These are phyloP conservation scores for Sebastes umbrosus DNA, from an alignment of 2,797 vertebrate species.

Conservation along the genomic window DNA sequence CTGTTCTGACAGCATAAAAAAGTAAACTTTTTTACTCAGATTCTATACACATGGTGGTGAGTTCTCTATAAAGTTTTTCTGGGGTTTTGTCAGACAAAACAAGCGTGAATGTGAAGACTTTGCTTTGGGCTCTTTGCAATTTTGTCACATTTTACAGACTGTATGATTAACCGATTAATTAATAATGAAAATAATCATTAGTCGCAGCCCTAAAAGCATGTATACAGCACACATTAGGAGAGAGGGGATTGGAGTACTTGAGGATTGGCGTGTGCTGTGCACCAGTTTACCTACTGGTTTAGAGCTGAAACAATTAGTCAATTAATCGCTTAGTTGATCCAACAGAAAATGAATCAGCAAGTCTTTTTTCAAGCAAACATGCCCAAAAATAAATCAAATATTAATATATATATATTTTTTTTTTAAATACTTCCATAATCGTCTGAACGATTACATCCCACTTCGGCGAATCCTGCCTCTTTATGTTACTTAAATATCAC, in stretches of 20 bases:
- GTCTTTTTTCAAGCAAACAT: background rate
- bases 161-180: background rate
- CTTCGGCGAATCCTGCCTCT: background rate
- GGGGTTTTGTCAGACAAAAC: background rate
- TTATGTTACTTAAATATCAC: background rate
- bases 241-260: background rate
- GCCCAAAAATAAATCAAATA: background rate
- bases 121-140: background rate
- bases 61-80: too few relatives aligned
- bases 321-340: background rate
- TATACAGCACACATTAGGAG: background rate
- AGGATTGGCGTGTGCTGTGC: background rate
- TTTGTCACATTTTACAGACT: background rate
- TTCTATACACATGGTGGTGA: too few relatives aligned
- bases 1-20: too few relatives aligned
- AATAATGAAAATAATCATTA: background rate
- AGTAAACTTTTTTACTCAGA: too few relatives aligned
- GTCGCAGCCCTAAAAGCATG: background rate
- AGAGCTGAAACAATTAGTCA: background rate
- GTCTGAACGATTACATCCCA: background rate
- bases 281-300: background rate
- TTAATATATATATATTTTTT: background rate
- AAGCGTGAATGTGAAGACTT: background rate
- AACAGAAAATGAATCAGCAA: background rate
- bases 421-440: background rate